Evolutionary conservation across 2,797 vertebrate species (phyloP), one percentile per base, ranked within the genome.

Genomic region (Paratrypauchen microcephalus): DNA sequence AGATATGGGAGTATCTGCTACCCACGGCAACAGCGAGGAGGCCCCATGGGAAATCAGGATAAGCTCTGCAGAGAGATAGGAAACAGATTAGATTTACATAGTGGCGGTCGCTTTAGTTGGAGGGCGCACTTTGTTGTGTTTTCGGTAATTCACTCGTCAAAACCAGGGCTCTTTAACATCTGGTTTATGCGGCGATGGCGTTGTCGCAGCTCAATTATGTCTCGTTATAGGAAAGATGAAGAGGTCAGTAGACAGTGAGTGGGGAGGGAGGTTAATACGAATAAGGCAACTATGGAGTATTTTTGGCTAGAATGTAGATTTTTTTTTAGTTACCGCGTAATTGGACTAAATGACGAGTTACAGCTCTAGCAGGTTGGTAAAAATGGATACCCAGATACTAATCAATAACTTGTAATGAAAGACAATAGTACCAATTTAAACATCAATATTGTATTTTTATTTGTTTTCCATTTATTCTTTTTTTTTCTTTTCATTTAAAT

Each of bases 1-100:
- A 16, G 59, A 62, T 66, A 66, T 66, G 23, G 12, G 9, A 64
- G 50, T 30, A 56, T 57, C 15, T 39, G 23, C 45, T 36, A 12
- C 30, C 55, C 5, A 47, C 30, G 56, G 15, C 39, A 56, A 48
- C 12, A 45, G n/a, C 6, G 26, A 47, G 48, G 24, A 30, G 52
- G 50, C 58, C 26, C 21, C 48, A 45, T 16, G 28, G 60, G 13
- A 54, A 73, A 69, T 67, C 52, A 32, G 9, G 52, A 60, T 59
- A 54, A 70, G 15, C 68, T 61, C 6, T 15, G 54, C 32, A 6
- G n/a, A 28, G 18, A 60, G 6, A 58, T 26, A 45, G 11, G 18
- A 24, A 65, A 56, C 50, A 58, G 30, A 58, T 48, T 56, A 28
- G 4, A 30, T 68, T 68, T 73, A 48, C 58, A 73, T 63, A 63